Conservation (phyloP, 2,888 invertebrate genomes). For the Drosophila macrospina region DNA sequence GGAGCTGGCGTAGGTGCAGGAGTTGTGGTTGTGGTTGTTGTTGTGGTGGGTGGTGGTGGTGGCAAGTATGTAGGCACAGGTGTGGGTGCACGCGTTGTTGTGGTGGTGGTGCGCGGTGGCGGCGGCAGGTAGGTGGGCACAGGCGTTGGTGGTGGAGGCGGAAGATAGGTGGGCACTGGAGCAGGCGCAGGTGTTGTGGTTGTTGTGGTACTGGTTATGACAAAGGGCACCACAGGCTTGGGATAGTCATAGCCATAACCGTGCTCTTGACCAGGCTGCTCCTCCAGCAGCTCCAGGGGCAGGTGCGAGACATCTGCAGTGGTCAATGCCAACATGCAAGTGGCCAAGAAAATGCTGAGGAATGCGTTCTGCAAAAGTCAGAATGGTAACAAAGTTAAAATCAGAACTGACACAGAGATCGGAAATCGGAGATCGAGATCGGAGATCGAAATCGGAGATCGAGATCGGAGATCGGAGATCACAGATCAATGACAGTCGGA, state of each 20-base stretch:
- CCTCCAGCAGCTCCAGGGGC: conserved; percentile 48
- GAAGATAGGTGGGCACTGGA: conserved; percentile 64
- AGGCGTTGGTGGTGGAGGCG: conserved; percentile 55
- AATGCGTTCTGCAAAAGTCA: conserved; percentile 56
- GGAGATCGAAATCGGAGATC: conserved; percentile 12
- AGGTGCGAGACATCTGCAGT: conserved; percentile 78
- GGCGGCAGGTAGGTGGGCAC: conserved; percentile 53
- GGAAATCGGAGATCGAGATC: conserved; percentile 11
- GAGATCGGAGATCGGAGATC: conserved; percentile 10
- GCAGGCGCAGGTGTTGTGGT: conserved; percentile 57
- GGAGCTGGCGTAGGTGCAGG: conserved; percentile 60
- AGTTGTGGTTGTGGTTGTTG: conserved; percentile 37
- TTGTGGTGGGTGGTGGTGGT: conserved; percentile 44
- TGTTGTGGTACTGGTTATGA: conserved; percentile 53
- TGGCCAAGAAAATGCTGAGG: conserved; percentile 50
- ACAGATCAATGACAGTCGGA: conserved; percentile 1
- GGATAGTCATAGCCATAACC: conserved; percentile 78
- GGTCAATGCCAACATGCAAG: conserved; percentile 59
- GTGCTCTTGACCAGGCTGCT: conserved; percentile 38
- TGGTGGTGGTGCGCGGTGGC: conserved; percentile 35
- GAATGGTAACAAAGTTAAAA: not conserved
- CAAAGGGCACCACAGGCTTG: conserved; percentile 68
- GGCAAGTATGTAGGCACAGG: conserved; percentile 34
- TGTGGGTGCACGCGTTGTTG: conserved; percentile 31
- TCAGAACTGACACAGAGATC: not conserved